Evolutionary conservation across 2,888 invertebrate genomes (phyloP).

Genomic region (Epistrophe grossulariae): DNA sequence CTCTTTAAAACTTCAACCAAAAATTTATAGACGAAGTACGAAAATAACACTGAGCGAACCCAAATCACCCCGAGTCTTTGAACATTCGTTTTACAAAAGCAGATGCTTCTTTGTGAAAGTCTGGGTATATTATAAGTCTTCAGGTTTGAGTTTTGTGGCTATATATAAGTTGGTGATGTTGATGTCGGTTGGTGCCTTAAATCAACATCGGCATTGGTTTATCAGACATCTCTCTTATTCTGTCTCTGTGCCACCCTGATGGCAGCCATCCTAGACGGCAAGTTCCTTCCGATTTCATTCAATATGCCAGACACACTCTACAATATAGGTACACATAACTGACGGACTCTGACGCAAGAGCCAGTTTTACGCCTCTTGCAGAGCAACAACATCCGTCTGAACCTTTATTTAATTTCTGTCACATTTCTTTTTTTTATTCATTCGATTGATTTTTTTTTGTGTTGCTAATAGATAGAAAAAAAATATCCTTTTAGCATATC

Average conservation of each 20-base stretch:
- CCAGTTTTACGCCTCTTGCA: slow-evolving; percentile 50
- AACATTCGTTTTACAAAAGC: slow-evolving; percentile 41
- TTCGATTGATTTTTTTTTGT: slow-evolving; percentile 21
- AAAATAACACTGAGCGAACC: slow-evolving; percentile 23
- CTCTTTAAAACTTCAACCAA: slow-evolving; percentile 28
- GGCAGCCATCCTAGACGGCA: slow-evolving; percentile 63
- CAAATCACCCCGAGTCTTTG: slow-evolving; percentile 41
- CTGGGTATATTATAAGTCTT: neutral
- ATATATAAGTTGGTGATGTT: neutral
- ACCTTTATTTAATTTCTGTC: slow-evolving; percentile 68
- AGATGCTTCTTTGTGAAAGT: slow-evolving; percentile 18
- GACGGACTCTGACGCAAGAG: slow-evolving; percentile 45
- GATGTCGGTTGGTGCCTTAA: slow-evolving; percentile 48
- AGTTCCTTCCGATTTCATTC: slow-evolving; percentile 66
- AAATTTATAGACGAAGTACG: slow-evolving; percentile 29
- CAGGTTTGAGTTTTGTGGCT: slow-evolving; percentile 29
- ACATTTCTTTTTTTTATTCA: slow-evolving; percentile 24
- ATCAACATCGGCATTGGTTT: slow-evolving; percentile 69
- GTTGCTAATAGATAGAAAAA: no score
- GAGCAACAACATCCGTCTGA: slow-evolving; percentile 55
- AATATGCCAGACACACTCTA: slow-evolving; percentile 52
- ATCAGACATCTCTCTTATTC: slow-evolving; percentile 49
- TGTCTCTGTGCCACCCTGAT: slow-evolving; percentile 6
- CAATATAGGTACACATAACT: neutral
- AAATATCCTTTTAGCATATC: slow-evolving; percentile 60